Base-by-base conservation (phyloP, 2,888 invertebrate genomes). In the Oscheius sp. region DNA sequence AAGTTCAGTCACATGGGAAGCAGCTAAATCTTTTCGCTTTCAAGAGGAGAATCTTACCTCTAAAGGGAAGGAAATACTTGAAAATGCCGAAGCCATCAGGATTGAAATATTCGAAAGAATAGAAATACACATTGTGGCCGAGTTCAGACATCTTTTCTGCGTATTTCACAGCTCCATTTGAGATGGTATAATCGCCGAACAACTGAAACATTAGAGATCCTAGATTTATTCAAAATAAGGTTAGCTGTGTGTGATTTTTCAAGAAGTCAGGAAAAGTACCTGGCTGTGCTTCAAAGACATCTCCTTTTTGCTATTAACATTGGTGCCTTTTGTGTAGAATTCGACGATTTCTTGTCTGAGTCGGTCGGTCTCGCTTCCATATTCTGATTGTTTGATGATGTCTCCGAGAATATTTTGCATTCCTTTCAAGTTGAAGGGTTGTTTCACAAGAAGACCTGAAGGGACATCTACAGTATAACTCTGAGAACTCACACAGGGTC, bases 81-180 rank as follows among this genome's bases (percentile, higher is more conserved):
- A 80, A 70, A 10, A 79, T 27, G 1, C 81, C 81, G 33, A 75
- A 76, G 23, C 74, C 74, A 4, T 72, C 70, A 0, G 74, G 75
- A 45, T 78, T 76, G 37, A 57, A 72, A 42, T 80, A 75, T 17
- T 78, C 76, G 64, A 80, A 80, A 15, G 76, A 79, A 68, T 82
- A 83, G 27, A 79, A 75, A 50, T 75, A 83, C 48, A 83, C 81
- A 15, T 75, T 69, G 34, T 73, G 68, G 2, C 68, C 69, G 4
- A 66, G 45, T 15, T 57, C 55, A 0, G 75, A 42, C 72, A 72
- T 72, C 8, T 20, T 67, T 10, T 72, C 70, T 5, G 70, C 78
- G n/a, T 45, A 69, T 12, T 65, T 66, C 29, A 68, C 71, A 4
- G 67, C 72, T 12, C 75, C 75, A 48, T 65, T 69, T 50, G 72